phyloP scores from a whole-genome alignment of 2,113 vertebrate genomes.

The Mugil cephalus region DNA sequence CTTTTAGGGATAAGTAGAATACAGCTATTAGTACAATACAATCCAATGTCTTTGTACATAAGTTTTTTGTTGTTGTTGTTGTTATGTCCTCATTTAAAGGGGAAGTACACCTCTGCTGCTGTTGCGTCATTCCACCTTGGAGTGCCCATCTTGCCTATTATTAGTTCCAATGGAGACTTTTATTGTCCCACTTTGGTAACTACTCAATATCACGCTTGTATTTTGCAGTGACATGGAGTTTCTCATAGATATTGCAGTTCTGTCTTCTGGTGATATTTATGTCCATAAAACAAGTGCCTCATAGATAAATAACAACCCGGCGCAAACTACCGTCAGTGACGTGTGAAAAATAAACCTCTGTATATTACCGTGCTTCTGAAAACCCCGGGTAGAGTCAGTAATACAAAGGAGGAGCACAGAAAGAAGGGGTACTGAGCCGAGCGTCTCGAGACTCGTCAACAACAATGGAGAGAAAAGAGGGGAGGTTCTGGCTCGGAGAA shows the following conservation, averaged over 20 bases:
- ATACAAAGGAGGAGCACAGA: slow-evolving; percentile 16
- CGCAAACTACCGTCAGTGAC: neutral
- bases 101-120: neutral
- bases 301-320: slow-evolving; percentile 1
- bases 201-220: slow-evolving; percentile 2
- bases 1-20: too few relatives aligned
- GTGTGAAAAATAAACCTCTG: neutral
- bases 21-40: too few relatives aligned
- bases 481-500: slow-evolving; percentile 64
- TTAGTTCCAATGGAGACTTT: neutral
- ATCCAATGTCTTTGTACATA: too few relatives aligned
- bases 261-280: slow-evolving; percentile 1
- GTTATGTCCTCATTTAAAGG: neutral
- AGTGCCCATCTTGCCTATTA: slow-evolving; percentile 6
- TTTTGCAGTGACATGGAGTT: slow-evolving; percentile 15
- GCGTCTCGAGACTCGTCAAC: slow-evolving; percentile 52
- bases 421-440: slow-evolving; percentile 26
- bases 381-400: slow-evolving; percentile 2
- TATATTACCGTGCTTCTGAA: slow-evolving; percentile 2
- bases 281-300: neutral
- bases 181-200: slow-evolving; percentile 20
- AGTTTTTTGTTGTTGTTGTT: neutral
- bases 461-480: slow-evolving; percentile 67
- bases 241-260: neutral
- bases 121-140: neutral